Conservation (phyloP, 2,888 invertebrate species). For the Dyspetes luteomarginatus region DNA sequence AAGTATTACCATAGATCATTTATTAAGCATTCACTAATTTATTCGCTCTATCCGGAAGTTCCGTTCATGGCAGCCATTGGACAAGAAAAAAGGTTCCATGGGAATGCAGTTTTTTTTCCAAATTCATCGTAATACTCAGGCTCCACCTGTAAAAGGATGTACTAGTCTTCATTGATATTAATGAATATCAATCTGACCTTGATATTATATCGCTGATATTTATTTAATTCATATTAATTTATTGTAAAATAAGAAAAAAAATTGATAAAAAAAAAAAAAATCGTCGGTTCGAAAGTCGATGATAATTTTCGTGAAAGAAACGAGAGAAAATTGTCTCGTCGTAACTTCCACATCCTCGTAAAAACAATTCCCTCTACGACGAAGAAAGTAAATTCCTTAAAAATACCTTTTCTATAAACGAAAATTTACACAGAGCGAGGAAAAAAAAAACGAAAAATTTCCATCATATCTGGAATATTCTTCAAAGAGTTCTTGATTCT, state of each 20-base stretch:
- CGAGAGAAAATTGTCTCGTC: background rate
- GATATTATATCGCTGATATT: constrained; percentile 43
- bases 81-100: constrained; percentile 13
- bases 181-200: constrained; percentile 33
- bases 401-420: constrained; percentile 14
- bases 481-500: background rate
- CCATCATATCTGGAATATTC: background rate
- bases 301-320: constrained; percentile 6
- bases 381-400: constrained; percentile 11
- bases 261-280: background rate
- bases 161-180: constrained; percentile 53
- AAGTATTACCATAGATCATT: constrained; percentile 49
- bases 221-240: constrained; percentile 44
- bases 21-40: background rate
- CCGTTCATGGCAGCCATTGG: constrained; percentile 31
- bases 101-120: background rate
- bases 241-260: constrained; percentile 22
- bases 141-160: constrained; percentile 8
- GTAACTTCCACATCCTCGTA: background rate
- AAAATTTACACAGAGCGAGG: background rate
- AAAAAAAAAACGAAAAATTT: constrained; percentile 11
- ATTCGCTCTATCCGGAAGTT: constrained; percentile 3
- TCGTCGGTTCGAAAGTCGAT: constrained; percentile 30
- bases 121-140: constrained; percentile 46
- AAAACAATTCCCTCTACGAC: constrained; percentile 1